These are phyloP conservation scores for Metacarcinus magister DNA, from an alignment of 2,888 invertebrate genomes.

Conservation along the genomic window DNA sequence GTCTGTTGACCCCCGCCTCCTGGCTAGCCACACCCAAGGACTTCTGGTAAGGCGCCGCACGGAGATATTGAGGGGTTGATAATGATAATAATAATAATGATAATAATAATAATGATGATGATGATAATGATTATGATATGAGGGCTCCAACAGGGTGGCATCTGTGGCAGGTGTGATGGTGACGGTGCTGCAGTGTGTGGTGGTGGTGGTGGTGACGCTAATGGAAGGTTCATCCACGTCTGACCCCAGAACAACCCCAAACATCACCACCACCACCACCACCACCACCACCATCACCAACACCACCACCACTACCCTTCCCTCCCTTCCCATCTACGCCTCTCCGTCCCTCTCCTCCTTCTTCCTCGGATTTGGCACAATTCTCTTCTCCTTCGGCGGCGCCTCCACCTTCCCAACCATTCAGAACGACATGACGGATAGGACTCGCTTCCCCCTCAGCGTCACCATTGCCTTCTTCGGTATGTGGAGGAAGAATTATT, in stretches of 20 bases:
- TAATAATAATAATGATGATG: background rate
- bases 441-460: conserved; percentile 88
- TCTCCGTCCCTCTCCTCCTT: conserved; percentile 88
- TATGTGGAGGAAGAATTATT: conserved; percentile 84
- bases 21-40: conserved; percentile 90
- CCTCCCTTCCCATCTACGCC: conserved; percentile 86
- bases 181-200: conserved; percentile 51
- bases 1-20: conserved; percentile 87
- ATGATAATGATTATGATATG: background rate
- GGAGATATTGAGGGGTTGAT: background rate
- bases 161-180: conserved; percentile 49
- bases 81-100: background rate
- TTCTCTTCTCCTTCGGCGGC: conserved; percentile 90
- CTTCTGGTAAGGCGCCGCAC: conserved; percentile 87
- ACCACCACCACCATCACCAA: conserved; percentile 90
- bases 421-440: conserved; percentile 91
- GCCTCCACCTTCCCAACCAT: conserved; percentile 92
- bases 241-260: conserved; percentile 86
- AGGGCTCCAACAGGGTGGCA: background rate
- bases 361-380: conserved; percentile 89
- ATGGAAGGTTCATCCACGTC: conserved; percentile 38
- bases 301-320: conserved; percentile 90
- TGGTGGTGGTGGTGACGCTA: background rate
- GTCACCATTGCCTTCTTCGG: conserved; percentile 88
- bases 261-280: conserved; percentile 90